Evolutionary conservation across 53 echinoderm and acorn worm species (phyloP), one percentile per base, ranked within the genome.

Genomic region (Arbacia lixula): DNA sequence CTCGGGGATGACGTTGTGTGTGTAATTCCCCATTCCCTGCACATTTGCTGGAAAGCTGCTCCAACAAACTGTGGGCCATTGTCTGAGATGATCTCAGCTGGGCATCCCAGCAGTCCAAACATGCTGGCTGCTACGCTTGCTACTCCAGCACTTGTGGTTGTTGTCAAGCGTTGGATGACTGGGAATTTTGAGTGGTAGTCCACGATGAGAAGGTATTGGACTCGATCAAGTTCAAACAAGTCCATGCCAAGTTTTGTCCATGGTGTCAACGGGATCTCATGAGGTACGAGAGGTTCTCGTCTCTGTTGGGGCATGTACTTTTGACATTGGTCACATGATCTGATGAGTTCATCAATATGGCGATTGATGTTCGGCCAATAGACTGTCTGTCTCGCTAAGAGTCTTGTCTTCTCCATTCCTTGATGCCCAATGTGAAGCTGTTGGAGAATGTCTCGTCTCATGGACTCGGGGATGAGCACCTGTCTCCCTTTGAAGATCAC

Each of bases 51-150:
- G 53, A 76, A 88, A 17, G 89, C 74, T 24, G 42, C 53, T 30
- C 90, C 88, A 27, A 74, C 77, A 66, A 81, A 88, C 64, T 91
- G 94, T 22, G 86, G 86, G 25, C 91, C 86, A 52, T 91, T 88
- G 86, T 86, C 88, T 1, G 90, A 91, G 11, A 90, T 71, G 10
- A 93, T 90, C 53, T 89, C 71, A 11, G 32, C 77, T 62, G 85
- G 88, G 8, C 21, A 34, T 60, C 88, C 86, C 14, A 84, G 53
- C 12, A 84, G 42, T 56, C 90, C 67, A 50, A 90, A 84, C 3
- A 42, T 43, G 10, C 35, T 42, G 1, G 84, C 75, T 2, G 76
- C 60, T 24, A 60, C 14, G 65, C 20, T 50, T 0, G 84, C 84
- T 30, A 88, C 84, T 3, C 30, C 60, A n/a, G 66, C 66, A 63